A percentile compares a stretch with the other conserved stretches of the same genome.
Evolutionary conservation across 2,797 vertebrate species (phyloP).

Genomic region (Malurus leucopterus): DNA sequence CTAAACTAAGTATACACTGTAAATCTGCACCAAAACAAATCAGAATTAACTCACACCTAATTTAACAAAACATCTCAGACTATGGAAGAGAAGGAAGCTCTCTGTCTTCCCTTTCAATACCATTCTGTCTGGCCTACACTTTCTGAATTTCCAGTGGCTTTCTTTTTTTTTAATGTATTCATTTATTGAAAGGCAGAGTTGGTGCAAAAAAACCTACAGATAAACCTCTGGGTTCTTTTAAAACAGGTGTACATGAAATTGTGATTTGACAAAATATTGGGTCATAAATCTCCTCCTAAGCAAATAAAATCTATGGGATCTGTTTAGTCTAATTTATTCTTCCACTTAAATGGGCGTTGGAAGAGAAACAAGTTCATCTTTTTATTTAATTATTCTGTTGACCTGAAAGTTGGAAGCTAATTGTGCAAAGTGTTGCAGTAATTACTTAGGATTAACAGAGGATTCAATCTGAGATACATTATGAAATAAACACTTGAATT

Average conservation of each 20-base stretch:
- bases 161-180: background rate
- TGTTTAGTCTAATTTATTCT: constrained; percentile 18
- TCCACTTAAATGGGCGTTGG: background rate
- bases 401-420: constrained; percentile 17
- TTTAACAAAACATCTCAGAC: background rate
- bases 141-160: background rate
- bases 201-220: background rate
- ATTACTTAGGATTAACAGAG: constrained; percentile 10
- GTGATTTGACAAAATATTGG: background rate
- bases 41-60: background rate
- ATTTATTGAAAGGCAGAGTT: background rate
- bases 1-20: background rate
- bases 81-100: background rate
- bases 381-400: constrained; percentile 19
- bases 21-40: background rate
- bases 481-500: background rate
- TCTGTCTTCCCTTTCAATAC: background rate
- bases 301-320: background rate
- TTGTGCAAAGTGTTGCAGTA: background rate
- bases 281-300: background rate
- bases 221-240: background rate
- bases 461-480: background rate
- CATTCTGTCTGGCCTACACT: background rate
- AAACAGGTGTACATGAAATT: background rate
- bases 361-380: background rate